phyloP scores from a whole-genome alignment of 2,888 invertebrate species.

The Fabriciana adippe region DNA sequence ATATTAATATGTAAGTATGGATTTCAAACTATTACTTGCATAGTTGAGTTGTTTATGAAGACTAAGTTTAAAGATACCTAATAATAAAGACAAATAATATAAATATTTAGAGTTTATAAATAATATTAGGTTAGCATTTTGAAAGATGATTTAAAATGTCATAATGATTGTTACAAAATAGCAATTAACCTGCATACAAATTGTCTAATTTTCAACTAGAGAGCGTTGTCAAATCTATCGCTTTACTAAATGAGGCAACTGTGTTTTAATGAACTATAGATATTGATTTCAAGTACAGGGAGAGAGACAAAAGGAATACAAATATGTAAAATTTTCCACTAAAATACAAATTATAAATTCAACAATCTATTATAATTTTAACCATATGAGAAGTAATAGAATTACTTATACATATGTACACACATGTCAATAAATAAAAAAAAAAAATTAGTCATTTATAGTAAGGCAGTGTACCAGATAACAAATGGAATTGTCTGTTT shows the following conservation, averaged over 20 bases:
- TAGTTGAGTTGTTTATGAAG: too few species aligned
- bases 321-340: background rate
- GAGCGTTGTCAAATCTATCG: background rate
- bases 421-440: background rate
- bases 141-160: slow-evolving; percentile 1
- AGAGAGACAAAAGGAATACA: background rate
- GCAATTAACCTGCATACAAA: slow-evolving; percentile 15
- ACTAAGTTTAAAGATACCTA: too few species aligned
- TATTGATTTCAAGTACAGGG: background rate
- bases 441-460: background rate
- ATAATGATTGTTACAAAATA: background rate
- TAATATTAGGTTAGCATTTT: background rate
- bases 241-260: slow-evolving; percentile 9
- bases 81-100: too few species aligned
- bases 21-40: too few species aligned
- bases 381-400: too few species aligned
- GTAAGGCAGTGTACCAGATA: too few species aligned
- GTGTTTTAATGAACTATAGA: slow-evolving; percentile 1
- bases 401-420: background rate
- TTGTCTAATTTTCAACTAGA: background rate
- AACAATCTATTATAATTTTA: too few species aligned
- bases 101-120: background rate
- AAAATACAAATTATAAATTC: too few species aligned
- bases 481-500: too few species aligned
- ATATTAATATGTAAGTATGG: too few species aligned